A percentile compares a stretch with the other conserved stretches of the same genome.
These are phyloP conservation scores for Melitaea cinxia DNA, from an alignment of 1,140 invertebrate species.

Conservation along the genomic window DNA sequence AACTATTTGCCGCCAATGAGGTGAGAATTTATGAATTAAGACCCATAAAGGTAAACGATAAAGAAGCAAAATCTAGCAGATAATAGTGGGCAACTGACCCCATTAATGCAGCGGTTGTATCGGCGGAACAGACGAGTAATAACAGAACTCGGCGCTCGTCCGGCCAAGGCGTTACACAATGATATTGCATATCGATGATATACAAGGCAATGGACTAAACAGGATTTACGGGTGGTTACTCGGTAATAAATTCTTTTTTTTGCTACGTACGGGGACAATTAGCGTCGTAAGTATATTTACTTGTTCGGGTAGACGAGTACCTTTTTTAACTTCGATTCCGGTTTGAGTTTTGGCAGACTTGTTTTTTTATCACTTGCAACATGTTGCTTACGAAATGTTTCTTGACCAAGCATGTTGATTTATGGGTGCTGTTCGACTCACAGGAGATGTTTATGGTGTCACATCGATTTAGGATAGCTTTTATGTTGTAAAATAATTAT, in stretches of 20 bases:
- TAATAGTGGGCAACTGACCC: constrained; percentile 13
- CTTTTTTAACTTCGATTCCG: not conserved
- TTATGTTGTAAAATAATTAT: no score
- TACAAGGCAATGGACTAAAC: constrained; percentile 8
- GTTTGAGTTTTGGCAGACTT: not conserved
- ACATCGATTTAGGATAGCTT: no score
- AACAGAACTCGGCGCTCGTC: constrained; percentile 11
- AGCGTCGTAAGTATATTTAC: not conserved
- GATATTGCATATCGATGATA: constrained; percentile 12
- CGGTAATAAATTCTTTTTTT: constrained; percentile 5
- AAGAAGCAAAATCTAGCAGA: not conserved
- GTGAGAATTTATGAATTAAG: not conserved
- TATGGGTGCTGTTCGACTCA: no score
- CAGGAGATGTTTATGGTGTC: no score
- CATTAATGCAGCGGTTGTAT: constrained; percentile 10
- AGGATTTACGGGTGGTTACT: constrained; percentile 18
- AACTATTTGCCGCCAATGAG: not conserved
- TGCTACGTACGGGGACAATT: not conserved
- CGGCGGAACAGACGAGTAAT: constrained; percentile 2
- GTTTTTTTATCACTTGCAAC: no score
- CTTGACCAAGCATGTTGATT: no score
- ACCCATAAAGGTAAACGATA: not conserved
- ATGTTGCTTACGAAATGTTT: not conserved
- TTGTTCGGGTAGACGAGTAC: no score
- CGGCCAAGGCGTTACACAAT: constrained; percentile 8